Evolutionary conservation across 2,113 vertebrate genomes (phyloP).

Genomic region (Delphinus delphis): DNA sequence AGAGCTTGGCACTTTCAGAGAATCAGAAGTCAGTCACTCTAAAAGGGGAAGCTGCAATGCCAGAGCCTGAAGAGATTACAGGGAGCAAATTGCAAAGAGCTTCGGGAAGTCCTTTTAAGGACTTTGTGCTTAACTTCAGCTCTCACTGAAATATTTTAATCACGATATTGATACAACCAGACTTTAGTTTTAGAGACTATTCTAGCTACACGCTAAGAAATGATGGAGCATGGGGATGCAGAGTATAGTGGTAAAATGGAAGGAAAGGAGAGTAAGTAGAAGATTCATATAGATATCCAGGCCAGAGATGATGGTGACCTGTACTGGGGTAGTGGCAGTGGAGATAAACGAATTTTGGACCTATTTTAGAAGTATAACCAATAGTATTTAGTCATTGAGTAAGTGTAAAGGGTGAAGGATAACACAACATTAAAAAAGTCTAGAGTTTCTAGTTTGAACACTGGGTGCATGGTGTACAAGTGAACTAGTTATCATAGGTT

Average conservation of each 20-base stretch:
- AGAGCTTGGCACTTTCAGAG: background rate
- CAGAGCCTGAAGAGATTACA: background rate
- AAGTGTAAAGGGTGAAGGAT: background rate
- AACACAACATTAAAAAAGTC: background rate
- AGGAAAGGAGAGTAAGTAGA: background rate
- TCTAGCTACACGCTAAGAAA: background rate
- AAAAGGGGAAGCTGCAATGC: background rate
- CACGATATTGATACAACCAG: background rate
- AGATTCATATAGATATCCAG: background rate
- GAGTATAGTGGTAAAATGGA: background rate
- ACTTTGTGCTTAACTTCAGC: background rate
- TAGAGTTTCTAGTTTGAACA: background rate
- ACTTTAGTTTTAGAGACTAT: conserved; percentile 40
- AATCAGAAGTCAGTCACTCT: background rate
- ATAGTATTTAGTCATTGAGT: background rate
- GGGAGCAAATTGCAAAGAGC: background rate
- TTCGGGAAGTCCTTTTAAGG: background rate
- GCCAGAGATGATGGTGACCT: background rate
- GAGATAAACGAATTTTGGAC: background rate
- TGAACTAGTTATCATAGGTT: background rate
- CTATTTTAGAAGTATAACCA: background rate
- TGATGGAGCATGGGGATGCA: background rate
- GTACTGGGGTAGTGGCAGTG: background rate
- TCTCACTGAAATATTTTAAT: background rate
- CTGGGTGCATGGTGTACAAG: background rate